Evolutionary conservation across 2,797 vertebrate genomes (phyloP).

Genomic region (Nyctibius grandis): DNA sequence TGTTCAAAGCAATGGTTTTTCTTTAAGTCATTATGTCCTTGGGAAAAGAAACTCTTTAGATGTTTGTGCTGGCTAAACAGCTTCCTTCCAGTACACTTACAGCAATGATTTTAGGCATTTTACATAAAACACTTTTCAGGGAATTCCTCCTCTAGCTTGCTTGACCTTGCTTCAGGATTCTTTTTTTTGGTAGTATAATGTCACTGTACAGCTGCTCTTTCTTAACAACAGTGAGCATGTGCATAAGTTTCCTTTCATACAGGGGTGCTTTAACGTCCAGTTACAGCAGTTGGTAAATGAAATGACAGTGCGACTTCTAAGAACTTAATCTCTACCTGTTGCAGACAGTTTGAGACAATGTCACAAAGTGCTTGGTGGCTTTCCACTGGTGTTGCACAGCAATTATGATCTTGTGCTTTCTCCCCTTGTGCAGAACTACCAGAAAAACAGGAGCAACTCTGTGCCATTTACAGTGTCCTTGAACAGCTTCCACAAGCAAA

Average conservation of each 20-base stretch:
- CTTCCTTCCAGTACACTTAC: neutral
- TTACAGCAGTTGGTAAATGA: too few species aligned
- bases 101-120: neutral
- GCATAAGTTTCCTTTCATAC: neutral
- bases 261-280: too few species aligned
- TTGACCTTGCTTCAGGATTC: neutral
- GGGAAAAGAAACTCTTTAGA: neutral
- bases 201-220: neutral
- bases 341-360: neutral
- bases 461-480: constrained; percentile 86
- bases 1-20: neutral
- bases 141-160: neutral
- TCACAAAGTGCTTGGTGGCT: neutral
- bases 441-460: constrained; percentile 91
- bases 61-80: neutral
- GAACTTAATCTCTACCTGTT: neutral
- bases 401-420: neutral
- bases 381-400: neutral
- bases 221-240: neutral
- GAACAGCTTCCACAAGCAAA: constrained; percentile 89
- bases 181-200: neutral
- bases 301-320: neutral
- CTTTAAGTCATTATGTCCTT: neutral
- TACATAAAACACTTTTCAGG: neutral
- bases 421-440: constrained; percentile 84